Evolutionary conservation across 2,888 invertebrate genomes (phyloP).

Genomic region (Epistrophe grossulariae): DNA sequence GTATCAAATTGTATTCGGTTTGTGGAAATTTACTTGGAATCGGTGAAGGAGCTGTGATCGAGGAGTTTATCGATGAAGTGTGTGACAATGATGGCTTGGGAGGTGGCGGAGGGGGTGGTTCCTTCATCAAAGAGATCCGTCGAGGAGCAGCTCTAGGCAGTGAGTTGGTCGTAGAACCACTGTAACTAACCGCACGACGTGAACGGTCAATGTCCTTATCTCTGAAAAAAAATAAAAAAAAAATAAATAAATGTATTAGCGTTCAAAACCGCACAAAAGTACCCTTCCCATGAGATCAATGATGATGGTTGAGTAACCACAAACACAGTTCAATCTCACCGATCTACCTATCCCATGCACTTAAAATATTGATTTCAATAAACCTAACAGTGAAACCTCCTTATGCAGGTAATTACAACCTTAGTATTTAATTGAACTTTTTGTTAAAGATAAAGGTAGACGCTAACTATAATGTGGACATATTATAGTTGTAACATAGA

Average conservation of each 20-base stretch:
- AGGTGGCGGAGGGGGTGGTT: constrained; percentile 82
- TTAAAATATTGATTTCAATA: constrained; percentile 55
- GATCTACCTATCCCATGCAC: neutral
- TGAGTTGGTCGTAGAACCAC: constrained; percentile 79
- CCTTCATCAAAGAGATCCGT: constrained; percentile 82
- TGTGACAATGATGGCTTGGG: constrained; percentile 80
- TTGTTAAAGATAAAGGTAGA: too few species aligned
- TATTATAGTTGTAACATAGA: too few species aligned
- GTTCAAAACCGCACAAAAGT: constrained; percentile 48
- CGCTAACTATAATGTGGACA: too few species aligned
- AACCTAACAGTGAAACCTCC: constrained; percentile 22
- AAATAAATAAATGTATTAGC: constrained; percentile 22
- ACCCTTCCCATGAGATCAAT: constrained; percentile 55
- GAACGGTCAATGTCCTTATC: constrained; percentile 83
- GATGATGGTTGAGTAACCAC: constrained; percentile 49
- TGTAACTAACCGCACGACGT: constrained; percentile 83
- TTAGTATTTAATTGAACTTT: too few species aligned
- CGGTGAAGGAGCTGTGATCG: constrained; percentile 78
- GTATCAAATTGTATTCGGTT: constrained; percentile 82
- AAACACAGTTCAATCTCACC: constrained; percentile 14
- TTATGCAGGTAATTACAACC: too few species aligned
- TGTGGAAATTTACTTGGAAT: constrained; percentile 82
- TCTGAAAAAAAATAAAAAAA: constrained; percentile 78
- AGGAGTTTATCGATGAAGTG: constrained; percentile 79
- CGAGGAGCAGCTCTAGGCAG: constrained; percentile 82